Evolutionary conservation across 2,797 vertebrate genomes (phyloP).

Genomic region (Tympanoctomys barrerae): DNA sequence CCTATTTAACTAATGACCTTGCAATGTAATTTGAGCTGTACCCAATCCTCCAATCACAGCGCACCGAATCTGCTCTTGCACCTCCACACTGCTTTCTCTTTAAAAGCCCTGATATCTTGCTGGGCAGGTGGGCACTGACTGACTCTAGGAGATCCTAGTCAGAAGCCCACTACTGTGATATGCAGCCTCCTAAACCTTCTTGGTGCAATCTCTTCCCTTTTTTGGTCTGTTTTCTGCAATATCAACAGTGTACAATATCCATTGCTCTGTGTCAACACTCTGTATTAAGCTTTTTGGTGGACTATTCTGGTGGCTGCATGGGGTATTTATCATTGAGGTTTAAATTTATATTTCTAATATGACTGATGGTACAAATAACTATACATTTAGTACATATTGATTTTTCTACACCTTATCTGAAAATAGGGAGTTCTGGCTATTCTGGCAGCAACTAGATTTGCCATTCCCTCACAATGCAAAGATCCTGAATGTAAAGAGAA

Average conservation of each 20-base stretch:
- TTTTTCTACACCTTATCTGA: conserved; percentile 48
- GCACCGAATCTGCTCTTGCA: too few relatives aligned
- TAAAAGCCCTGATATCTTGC: too few relatives aligned
- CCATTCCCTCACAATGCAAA: conserved; percentile 41
- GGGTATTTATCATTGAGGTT: neutral
- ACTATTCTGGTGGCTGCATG: neutral
- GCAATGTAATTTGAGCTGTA: too few relatives aligned
- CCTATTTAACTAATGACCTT: too few relatives aligned
- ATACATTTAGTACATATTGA: neutral
- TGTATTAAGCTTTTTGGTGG: neutral
- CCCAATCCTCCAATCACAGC: too few relatives aligned
- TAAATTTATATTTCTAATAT: conserved; percentile 13
- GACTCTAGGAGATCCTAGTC: too few relatives aligned
- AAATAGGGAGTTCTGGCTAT: neutral
- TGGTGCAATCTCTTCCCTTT: too few relatives aligned
- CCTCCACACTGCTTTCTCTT: too few relatives aligned
- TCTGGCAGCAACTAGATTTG: neutral
- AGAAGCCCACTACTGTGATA: too few relatives aligned
- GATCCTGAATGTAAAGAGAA: conserved; percentile 45
- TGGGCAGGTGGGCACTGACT: too few relatives aligned
- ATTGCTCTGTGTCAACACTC: neutral
- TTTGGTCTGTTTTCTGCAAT: too few relatives aligned
- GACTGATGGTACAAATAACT: neutral
- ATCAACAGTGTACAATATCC: neutral
- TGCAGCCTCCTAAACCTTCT: too few relatives aligned